phyloP scores from a whole-genome alignment of 2,888 invertebrate species.

The Bellardia pandia region DNA sequence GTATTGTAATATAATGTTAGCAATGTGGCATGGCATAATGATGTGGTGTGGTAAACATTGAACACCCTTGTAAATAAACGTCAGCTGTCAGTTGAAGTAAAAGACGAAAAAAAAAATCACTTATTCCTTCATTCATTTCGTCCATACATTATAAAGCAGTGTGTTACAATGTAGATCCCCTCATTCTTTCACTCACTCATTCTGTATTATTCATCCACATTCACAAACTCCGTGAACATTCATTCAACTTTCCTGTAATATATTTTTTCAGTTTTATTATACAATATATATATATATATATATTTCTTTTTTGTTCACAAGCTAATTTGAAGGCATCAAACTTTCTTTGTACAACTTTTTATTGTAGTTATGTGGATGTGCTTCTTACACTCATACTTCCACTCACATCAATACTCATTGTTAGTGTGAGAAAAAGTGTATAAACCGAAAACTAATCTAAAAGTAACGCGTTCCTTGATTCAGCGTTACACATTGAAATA shows the following conservation, averaged over 20 bases:
- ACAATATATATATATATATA: background rate
- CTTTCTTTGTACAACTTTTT: conserved; percentile 17
- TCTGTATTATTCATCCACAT: background rate
- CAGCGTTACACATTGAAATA: conserved; percentile 13
- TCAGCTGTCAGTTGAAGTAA: conserved; percentile 63
- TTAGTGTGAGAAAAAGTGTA: background rate
- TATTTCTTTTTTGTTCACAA: conserved; percentile 12
- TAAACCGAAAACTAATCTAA: conserved; percentile 22
- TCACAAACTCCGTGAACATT: background rate
- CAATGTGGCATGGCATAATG: background rate
- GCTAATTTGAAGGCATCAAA: conserved; percentile 63
- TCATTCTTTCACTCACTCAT: conserved; percentile 20
- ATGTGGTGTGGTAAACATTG: conserved; percentile 26
- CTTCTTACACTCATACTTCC: background rate
- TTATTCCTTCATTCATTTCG: conserved; percentile 30
- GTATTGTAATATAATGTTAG: background rate
- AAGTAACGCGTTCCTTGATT: conserved; percentile 19
- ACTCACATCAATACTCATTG: background rate
- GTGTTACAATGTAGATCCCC: background rate
- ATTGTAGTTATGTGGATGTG: background rate
- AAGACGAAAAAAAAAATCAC: conserved; percentile 30
- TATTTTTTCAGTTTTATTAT: background rate
- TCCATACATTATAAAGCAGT: background rate
- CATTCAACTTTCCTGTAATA: conserved; percentile 3
- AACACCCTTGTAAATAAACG: conserved; percentile 41